Percentiles rank a stretch among this genome's conserved stretches.
Evolutionary conservation across 1,140 invertebrate genomes (phyloP).

Genomic region (Epicauta chinensis): DNA sequence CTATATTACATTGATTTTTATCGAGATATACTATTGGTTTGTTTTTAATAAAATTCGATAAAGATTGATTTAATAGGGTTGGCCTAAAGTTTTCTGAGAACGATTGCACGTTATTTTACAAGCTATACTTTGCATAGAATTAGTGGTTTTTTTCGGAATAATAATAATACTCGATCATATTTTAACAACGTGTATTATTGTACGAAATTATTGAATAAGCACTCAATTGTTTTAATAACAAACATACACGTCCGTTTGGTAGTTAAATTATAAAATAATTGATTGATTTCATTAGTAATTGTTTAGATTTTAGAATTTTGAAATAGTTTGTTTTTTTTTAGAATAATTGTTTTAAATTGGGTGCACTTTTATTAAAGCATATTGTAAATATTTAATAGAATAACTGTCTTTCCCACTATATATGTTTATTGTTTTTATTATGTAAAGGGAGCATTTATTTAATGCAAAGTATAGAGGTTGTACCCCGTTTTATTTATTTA

Average conservation of each 20-base stretch:
- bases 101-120: constrained; percentile 47
- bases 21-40: too few species aligned
- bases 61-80: too few species aligned
- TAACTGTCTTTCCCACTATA: constrained; percentile 27
- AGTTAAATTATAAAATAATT: constrained; percentile 10
- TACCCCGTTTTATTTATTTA: constrained; percentile 46
- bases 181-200: not conserved
- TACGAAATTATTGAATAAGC: constrained; percentile 7
- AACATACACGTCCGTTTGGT: not conserved
- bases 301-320: constrained; percentile 9
- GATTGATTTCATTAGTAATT: too few species aligned
- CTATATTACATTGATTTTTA: too few species aligned
- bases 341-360: too few species aligned
- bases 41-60: too few species aligned
- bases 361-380: too few species aligned
- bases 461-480: constrained; percentile 85
- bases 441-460: constrained; percentile 64
- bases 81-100: constrained; percentile 15
- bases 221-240: constrained; percentile 5
- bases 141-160: constrained; percentile 71
- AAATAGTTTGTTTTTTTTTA: not conserved
- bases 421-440: constrained; percentile 28
- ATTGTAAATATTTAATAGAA: too few species aligned
- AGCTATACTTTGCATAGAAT: constrained; percentile 87
- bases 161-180: not conserved